Evolutionary conservation across 2,113 vertebrate genomes (phyloP), one percentile per base, ranked within the genome.

Genomic region (Poeciliopsis occidentalis): DNA sequence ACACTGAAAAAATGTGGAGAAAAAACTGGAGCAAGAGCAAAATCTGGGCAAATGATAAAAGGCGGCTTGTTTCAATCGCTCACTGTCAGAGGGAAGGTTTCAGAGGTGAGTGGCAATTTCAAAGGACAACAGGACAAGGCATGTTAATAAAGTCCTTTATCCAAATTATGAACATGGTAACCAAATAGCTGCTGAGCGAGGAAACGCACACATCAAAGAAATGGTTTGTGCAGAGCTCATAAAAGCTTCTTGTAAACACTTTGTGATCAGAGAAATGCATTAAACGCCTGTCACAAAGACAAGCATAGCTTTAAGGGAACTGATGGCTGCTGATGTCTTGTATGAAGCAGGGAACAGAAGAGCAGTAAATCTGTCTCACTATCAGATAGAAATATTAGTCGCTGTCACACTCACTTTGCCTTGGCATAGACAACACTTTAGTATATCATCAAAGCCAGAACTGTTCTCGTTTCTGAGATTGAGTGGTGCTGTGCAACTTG

Each of bases 341-440:
- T 83, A 78, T 78, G 83, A 86, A 88, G 87, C 34, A 47, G 83
- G 64, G 81, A 78, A 74, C 74, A 57, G 80, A 84, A 71, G 77
- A 86, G 87, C 86, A 71, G 88, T 75, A 80, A 87, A 85, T 86
- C 78, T 57, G 84, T 80, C 84, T 70, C 67, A 4, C 84, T 82
- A 87, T 85, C 86, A 89, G 78, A 91, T 85, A 67, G 75, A 81
- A 92, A 88, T 82, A 92, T 91, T 88, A 90, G 85, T 89, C 65
- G 76, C 80, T 86, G 88, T 87, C 88, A 87, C 86, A 83, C 73
- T 84, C 81, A 30, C 60, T 90, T 86, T 88, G 81, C 75, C 76
- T 87, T 76, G 12, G 68, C 80, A 74, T 77, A 86, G 71, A 84
- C 80, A 81, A 85, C 79, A 80, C 75, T 89, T 88, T 89, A 84